These are phyloP conservation scores for Amblyjoppa proteus DNA, from an alignment of 2,888 invertebrate genomes.

Conservation along the genomic window DNA sequence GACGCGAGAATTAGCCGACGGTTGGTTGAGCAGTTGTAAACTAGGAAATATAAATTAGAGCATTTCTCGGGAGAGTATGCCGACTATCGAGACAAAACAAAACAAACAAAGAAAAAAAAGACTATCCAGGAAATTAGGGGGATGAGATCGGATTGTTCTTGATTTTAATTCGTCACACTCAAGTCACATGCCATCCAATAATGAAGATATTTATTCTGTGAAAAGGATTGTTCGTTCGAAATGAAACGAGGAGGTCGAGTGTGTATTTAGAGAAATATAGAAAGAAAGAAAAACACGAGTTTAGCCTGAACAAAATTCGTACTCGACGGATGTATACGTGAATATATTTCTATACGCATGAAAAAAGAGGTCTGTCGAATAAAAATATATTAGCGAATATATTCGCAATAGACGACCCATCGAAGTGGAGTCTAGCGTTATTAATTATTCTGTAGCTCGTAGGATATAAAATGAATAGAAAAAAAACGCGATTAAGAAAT, in stretches of 20 bases:
- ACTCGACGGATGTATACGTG: conserved; percentile 57
- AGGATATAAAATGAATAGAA: conserved; percentile 44
- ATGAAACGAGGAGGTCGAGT: conserved; percentile 4
- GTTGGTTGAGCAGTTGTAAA: conserved; percentile 61
- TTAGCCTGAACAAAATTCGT: conserved; percentile 55
- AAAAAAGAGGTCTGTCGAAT: conserved; percentile 24
- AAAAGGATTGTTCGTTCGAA: conserved; percentile 46
- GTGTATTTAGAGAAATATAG: conserved; percentile 29
- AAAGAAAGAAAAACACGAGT: conserved; percentile 29
- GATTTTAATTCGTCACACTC: conserved; percentile 62
- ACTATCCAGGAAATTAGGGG: conserved; percentile 67
- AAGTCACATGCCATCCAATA: conserved; percentile 72
- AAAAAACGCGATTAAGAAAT: conserved; percentile 27
- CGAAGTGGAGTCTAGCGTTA: conserved; percentile 72
- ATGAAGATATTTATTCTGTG: conserved; percentile 59
- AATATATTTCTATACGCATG: conserved; percentile 59
- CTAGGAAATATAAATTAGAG: conserved; percentile 56
- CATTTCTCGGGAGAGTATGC: conserved; percentile 60
- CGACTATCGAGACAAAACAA: conserved; percentile 38
- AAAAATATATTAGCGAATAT: conserved; percentile 61
- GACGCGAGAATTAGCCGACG: conserved; percentile 41
- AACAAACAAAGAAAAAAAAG: conserved; percentile 41
- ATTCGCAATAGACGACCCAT: conserved; percentile 69
- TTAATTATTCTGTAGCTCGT: conserved; percentile 69
- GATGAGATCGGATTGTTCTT: conserved; percentile 48